phyloP scores from a whole-genome alignment of 92 coral and sea anemone genomes.

The Phenganax subtilis region DNA sequence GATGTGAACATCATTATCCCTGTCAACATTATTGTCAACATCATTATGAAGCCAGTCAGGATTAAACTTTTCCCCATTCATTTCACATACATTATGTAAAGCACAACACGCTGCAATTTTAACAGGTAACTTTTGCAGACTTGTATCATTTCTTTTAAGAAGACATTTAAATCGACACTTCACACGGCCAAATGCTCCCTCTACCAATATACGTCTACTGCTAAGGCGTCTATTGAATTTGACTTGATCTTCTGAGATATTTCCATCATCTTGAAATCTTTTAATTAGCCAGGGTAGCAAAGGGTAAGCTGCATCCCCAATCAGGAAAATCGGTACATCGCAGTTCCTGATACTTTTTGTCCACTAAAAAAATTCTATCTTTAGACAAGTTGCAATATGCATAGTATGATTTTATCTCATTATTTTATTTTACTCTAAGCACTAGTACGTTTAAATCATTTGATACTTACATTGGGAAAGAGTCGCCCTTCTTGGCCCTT shows the following conservation, averaged over 20 bases:
- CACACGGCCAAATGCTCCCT: constrained; percentile 47
- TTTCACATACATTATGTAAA: constrained; percentile 41
- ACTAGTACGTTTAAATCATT: no score
- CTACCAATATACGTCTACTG: not conserved
- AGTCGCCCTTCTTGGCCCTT: constrained; percentile 29
- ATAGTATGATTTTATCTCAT: no score
- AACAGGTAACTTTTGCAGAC: constrained; percentile 11
- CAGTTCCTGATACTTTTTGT: not conserved
- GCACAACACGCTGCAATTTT: constrained; percentile 43
- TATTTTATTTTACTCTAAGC: no score
- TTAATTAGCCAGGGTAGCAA: constrained; percentile 29
- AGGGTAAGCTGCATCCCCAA: constrained; percentile 24
- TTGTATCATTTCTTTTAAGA: constrained; percentile 39
- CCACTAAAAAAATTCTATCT: not conserved
- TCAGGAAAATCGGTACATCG: not conserved
- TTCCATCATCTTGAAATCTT: constrained; percentile 24
- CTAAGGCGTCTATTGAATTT: no score
- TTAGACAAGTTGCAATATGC: no score
- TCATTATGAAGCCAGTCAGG: constrained; percentile 24
- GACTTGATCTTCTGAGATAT: not conserved
- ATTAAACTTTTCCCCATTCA: constrained; percentile 19
- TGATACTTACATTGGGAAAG: no score
- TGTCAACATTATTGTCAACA: constrained; percentile 8
- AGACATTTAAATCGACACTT: constrained; percentile 44
- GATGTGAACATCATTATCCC: constrained; percentile 4